Evolutionary conservation across 2,888 invertebrate genomes (phyloP).

Genomic region (Anthophora plumipes): DNA sequence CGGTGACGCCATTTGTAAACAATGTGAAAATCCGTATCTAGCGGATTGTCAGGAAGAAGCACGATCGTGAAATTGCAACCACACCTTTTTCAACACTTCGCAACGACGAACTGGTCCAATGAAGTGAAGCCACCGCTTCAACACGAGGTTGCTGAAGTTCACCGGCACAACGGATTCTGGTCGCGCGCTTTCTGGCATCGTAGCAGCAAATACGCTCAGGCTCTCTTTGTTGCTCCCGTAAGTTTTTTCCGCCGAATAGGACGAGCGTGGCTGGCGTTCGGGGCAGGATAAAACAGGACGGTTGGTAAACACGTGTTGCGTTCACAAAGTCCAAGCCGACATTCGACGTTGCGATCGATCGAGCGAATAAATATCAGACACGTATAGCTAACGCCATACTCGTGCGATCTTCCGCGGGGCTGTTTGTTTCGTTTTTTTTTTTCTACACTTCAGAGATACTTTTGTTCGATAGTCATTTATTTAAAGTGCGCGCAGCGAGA

Average conservation of each 20-base stretch:
- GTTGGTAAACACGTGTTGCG: no score
- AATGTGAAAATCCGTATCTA: neutral
- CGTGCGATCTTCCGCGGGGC: neutral
- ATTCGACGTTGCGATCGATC: neutral
- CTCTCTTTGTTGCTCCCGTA: neutral
- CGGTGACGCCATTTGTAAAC: neutral
- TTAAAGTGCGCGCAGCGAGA: neutral
- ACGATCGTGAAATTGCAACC: constrained; percentile 14
- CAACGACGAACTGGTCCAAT: constrained; percentile 56
- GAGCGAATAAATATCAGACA: neutral
- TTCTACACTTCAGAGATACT: no score
- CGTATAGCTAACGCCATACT: neutral
- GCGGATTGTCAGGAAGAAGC: neutral
- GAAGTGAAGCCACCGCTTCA: constrained; percentile 63
- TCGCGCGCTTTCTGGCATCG: neutral
- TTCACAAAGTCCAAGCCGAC: neutral
- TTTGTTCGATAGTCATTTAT: neutral
- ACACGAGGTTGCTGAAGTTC: constrained; percentile 47
- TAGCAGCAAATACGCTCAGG: neutral
- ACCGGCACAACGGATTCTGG: neutral
- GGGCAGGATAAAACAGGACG: neutral
- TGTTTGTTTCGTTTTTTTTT: neutral
- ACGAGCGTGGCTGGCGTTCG: neutral
- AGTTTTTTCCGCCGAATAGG: neutral
- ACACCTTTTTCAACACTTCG: constrained; percentile 59